A percentile compares a stretch with the other conserved stretches of the same genome.
Conservation (phyloP, 2,888 invertebrate species). For the Pelosia muscerda region DNA sequence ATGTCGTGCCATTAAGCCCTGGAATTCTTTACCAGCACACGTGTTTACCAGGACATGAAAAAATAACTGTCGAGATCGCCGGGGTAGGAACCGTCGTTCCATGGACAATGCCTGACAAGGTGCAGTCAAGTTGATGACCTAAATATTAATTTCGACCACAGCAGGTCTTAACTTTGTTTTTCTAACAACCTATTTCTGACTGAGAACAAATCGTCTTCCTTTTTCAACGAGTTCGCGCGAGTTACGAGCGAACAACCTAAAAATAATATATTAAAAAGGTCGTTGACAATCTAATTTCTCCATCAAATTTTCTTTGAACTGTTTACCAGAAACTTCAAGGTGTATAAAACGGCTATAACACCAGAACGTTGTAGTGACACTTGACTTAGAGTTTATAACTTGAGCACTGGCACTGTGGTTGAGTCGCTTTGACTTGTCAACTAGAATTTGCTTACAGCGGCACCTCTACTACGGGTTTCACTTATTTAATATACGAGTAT, state of each 20-base stretch:
- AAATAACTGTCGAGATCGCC: no score
- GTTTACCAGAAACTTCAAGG: neutral
- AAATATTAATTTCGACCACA: no score
- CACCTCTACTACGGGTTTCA: neutral
- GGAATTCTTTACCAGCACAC: no score
- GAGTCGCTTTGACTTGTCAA: neutral
- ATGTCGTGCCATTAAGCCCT: no score
- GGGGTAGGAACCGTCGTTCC: no score
- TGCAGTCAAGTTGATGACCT: no score
- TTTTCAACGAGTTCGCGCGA: no score
- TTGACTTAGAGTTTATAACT: neutral
- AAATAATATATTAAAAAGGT: neutral
- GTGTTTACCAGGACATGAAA: no score
- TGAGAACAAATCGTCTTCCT: no score
- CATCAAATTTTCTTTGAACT: neutral
- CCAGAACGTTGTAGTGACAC: slow-evolving; percentile 1
- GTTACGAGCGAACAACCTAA: neutral
- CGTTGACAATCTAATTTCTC: no score
- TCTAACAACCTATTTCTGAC: neutral
- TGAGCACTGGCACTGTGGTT: neutral
- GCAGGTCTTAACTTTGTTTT: no score
- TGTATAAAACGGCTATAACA: neutral
- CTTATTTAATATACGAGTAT: neutral
- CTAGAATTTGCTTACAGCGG: neutral
- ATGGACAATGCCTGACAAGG: no score